phyloP scores from a whole-genome alignment of 2,888 invertebrate species.

The Hoplodrina blanda region DNA sequence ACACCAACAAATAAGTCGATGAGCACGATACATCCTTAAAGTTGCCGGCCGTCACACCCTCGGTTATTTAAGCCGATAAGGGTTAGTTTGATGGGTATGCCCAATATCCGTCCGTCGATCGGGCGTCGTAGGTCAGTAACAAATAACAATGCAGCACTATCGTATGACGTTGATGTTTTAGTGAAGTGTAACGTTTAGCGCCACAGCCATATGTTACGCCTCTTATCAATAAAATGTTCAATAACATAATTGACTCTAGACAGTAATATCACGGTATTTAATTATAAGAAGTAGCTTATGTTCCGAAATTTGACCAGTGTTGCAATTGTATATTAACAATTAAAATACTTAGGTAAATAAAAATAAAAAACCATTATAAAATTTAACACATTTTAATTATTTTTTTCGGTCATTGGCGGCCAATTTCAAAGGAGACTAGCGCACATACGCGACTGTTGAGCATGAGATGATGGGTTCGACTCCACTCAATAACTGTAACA shows the following conservation, averaged over 20 bases:
- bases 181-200: background rate
- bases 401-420: no score
- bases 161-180: slow-evolving; percentile 17
- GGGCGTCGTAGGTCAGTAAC: slow-evolving; percentile 43
- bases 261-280: no score
- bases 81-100: slow-evolving; percentile 29
- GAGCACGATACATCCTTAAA: background rate
- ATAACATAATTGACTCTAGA: background rate
- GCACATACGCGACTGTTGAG: no score
- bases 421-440: no score
- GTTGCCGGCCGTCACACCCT: slow-evolving; percentile 10
- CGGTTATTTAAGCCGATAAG: slow-evolving; percentile 26
- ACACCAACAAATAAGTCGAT: slow-evolving; percentile 4
- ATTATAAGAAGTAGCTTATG: no score
- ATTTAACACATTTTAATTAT: slow-evolving; percentile 15
- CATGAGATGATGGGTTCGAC: no score
- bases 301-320: no score
- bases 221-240: background rate
- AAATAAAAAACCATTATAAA: background rate
- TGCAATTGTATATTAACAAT: no score
- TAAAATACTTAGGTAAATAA: background rate
- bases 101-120: slow-evolving; percentile 32
- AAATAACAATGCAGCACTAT: slow-evolving; percentile 32
- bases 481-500: slow-evolving; percentile 11
- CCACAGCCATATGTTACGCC: background rate